Evolutionary conservation across 2,797 vertebrate species (phyloP).

Genomic region (Phyllotis vaccarum): DNA sequence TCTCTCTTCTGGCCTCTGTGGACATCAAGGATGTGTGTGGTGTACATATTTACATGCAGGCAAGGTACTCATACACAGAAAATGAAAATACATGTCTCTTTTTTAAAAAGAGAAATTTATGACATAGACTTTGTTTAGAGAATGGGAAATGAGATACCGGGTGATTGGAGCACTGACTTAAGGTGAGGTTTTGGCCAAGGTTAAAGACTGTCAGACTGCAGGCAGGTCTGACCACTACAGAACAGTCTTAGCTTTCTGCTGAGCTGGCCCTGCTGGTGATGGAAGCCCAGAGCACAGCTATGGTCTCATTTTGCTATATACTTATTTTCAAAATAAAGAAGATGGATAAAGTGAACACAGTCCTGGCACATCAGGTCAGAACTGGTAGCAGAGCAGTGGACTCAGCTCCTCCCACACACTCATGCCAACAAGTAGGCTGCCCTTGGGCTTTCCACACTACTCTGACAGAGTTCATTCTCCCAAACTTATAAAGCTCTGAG

Average conservation of each 20-base stretch:
- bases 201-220: background rate
- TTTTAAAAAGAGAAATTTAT: background rate
- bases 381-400: background rate
- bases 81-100: background rate
- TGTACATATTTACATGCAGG: background rate
- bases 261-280: background rate
- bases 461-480: background rate
- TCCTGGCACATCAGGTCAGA: background rate
- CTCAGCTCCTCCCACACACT: background rate
- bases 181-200: background rate
- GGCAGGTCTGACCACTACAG: rapidly evolving
- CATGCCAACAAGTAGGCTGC: background rate
- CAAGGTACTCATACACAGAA: too few relatives aligned
- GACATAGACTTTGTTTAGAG: background rate
- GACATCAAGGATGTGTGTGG: background rate
- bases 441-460: background rate
- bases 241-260: background rate
- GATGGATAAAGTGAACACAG: background rate
- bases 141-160: background rate
- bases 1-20: background rate
- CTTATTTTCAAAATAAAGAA: background rate
- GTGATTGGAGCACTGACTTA: background rate
- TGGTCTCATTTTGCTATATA: rapidly evolving
- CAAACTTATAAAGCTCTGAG: background rate
- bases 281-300: background rate